phyloP scores from a whole-genome alignment of 2,797 vertebrate genomes.

The Numenius phaeopus region DNA sequence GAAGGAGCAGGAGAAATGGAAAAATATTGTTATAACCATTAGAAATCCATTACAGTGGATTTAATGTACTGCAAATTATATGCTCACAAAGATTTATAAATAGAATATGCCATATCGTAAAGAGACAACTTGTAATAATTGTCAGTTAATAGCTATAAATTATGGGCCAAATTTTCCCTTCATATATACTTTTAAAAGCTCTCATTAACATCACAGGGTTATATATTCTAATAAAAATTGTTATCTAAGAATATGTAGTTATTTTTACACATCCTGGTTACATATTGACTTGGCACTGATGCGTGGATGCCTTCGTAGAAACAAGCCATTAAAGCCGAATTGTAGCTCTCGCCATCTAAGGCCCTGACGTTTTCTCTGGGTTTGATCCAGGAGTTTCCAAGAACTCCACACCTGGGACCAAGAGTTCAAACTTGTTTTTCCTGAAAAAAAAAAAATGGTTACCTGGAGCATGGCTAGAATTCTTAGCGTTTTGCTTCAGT shows the following conservation, averaged over 20 bases:
- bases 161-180: not conserved
- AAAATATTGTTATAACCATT: not conserved
- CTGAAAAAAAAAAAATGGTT: not conserved
- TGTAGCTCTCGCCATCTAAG: not conserved
- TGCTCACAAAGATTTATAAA: not conserved
- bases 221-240: not conserved
- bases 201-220: not conserved
- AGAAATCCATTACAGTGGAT: not conserved
- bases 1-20: not conserved
- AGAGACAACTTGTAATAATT: not conserved
- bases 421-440: not conserved
- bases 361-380: not conserved
- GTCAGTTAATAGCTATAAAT: not conserved
- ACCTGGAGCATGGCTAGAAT: not conserved
- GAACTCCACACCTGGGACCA: not conserved
- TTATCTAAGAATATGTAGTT: not conserved
- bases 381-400: not conserved
- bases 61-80: not conserved
- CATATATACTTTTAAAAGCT: not conserved
- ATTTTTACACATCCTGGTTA: not conserved
- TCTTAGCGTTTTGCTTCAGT: not conserved
- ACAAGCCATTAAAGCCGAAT: not conserved
- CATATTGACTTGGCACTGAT: not conserved
- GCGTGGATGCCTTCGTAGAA: not conserved
- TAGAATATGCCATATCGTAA: not conserved